phyloP scores from a whole-genome alignment of 2,113 vertebrate species.

The Antechinus stuartii region DNA sequence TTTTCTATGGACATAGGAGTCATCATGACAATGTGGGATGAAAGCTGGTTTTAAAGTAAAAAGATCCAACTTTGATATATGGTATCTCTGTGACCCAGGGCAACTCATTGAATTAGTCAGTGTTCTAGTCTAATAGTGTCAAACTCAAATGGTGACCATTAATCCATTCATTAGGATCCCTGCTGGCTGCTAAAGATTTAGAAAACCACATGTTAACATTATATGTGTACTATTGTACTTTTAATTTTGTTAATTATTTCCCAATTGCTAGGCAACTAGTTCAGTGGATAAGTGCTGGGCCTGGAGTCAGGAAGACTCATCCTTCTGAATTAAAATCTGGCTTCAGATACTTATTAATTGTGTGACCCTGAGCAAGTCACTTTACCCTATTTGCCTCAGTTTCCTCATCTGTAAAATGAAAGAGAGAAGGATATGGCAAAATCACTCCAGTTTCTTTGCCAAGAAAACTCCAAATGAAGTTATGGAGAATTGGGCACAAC shows the following conservation, averaged over 20 bases:
- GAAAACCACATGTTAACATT: not conserved
- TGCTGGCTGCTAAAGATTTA: not conserved
- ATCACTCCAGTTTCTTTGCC: not conserved
- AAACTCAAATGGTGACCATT: not conserved
- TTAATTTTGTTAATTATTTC: not conserved
- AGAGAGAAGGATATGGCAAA: not conserved
- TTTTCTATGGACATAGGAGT: not conserved
- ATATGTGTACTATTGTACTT: not conserved
- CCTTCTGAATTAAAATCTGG: not conserved
- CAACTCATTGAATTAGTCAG: not conserved
- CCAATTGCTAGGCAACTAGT: not conserved
- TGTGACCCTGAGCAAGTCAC: not conserved
- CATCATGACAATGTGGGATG: not conserved
- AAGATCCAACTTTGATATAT: not conserved
- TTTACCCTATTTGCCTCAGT: not conserved
- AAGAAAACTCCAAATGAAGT: not conserved
- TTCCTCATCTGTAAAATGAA: not conserved
- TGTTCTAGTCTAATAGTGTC: not conserved
- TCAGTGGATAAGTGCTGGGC: not conserved
- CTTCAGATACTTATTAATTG: not conserved
- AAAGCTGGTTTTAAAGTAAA: not conserved
- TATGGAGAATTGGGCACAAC: not conserved
- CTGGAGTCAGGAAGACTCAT: not conserved
- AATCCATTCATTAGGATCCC: not conserved
- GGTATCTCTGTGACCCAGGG: not conserved